Percentiles rank a stretch among this genome's conserved stretches.
Conservation (phyloP, 1,140 invertebrate species). For the Steinernema khuongi region DNA sequence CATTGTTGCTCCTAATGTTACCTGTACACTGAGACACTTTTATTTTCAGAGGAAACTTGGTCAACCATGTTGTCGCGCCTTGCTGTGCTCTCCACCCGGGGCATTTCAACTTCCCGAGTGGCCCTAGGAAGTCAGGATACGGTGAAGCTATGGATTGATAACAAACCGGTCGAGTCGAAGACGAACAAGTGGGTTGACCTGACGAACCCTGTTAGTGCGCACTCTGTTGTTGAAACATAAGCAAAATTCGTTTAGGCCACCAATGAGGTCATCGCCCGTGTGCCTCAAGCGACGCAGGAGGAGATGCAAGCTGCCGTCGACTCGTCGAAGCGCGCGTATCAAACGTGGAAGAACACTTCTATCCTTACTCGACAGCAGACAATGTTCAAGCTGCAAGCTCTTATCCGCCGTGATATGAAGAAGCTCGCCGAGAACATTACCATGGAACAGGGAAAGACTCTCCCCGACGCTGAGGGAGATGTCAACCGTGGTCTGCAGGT, state of each 20-base stretch:
- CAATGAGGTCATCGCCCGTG: slow-evolving; percentile 70
- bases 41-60: slow-evolving; percentile 17
- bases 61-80: slow-evolving; percentile 24
- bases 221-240: slow-evolving; percentile 23
- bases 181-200: slow-evolving; percentile 55
- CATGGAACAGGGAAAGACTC: slow-evolving; percentile 92
- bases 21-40: no score
- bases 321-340: slow-evolving; percentile 74
- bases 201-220: slow-evolving; percentile 51
- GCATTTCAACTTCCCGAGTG: slow-evolving; percentile 14
- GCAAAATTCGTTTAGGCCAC: slow-evolving; percentile 62
- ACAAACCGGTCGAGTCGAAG: slow-evolving; percentile 55
- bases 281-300: slow-evolving; percentile 79
- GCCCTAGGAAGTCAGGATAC: slow-evolving; percentile 31
- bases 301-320: slow-evolving; percentile 88
- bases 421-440: slow-evolving; percentile 86
- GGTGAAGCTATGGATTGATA: slow-evolving; percentile 58
- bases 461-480: slow-evolving; percentile 94
- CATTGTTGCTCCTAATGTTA: neutral
- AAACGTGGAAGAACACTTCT: slow-evolving; percentile 83
- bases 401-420: slow-evolving; percentile 75
- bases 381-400: slow-evolving; percentile 82
- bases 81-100: slow-evolving; percentile 5
- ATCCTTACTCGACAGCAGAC: slow-evolving; percentile 86
- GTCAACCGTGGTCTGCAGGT: slow-evolving; percentile 93